phyloP scores from a whole-genome alignment of 2,797 vertebrate genomes.

The Streptopelia turtur region DNA sequence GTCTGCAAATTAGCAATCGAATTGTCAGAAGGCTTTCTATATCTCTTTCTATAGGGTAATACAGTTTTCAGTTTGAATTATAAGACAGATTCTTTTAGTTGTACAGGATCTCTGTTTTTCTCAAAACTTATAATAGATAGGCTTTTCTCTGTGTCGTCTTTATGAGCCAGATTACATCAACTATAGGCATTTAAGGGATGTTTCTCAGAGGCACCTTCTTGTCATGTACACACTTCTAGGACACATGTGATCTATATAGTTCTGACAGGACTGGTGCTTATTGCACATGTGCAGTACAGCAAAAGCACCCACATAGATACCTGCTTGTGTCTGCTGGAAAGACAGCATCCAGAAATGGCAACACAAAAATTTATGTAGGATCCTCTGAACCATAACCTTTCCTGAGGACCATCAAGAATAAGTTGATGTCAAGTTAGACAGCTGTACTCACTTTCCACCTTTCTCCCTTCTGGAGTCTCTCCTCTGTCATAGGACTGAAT shows the following conservation, averaged over 20 bases:
- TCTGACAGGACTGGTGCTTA: background rate
- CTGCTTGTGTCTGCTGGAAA: background rate
- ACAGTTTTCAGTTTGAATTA: background rate
- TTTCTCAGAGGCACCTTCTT: background rate
- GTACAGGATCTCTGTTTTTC: background rate
- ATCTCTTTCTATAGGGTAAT: background rate
- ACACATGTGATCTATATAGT: rapidly evolving
- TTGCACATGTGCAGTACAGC: background rate
- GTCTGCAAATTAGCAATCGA: background rate
- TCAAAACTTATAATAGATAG: background rate
- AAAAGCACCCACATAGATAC: background rate
- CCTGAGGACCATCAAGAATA: background rate
- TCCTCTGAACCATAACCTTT: background rate
- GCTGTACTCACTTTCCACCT: background rate
- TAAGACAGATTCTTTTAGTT: background rate
- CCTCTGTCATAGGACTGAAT: background rate
- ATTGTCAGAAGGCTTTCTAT: background rate
- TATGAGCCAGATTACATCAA: background rate
- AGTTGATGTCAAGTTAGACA: background rate
- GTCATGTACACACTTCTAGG: background rate
- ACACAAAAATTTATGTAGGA: background rate
- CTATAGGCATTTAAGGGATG: background rate
- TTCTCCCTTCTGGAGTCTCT: background rate
- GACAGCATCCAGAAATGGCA: background rate
- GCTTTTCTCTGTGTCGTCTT: background rate